These are phyloP conservation scores for Choloepus hoffmanni DNA, from an alignment of 2,113 vertebrate species.

Conservation along the genomic window DNA sequence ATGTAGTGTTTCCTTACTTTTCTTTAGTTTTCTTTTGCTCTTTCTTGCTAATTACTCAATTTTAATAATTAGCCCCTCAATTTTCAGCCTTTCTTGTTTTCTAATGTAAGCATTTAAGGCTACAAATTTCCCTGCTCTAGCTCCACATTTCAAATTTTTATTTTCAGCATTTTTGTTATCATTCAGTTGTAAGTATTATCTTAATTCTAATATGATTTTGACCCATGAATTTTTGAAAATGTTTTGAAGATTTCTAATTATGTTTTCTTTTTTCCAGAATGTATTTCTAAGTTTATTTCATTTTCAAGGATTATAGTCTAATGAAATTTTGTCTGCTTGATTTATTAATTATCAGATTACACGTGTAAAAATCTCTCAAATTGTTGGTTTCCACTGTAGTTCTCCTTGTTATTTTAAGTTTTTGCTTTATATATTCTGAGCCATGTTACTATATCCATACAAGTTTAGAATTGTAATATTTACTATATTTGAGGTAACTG, in stretches of 20 bases:
- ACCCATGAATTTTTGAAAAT: not conserved
- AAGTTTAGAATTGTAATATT: slow-evolving; percentile 15
- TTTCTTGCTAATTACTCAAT: not conserved
- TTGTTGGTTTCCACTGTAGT: not conserved
- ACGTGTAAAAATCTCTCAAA: not conserved
- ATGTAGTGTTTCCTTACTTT: not conserved
- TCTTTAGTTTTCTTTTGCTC: not conserved
- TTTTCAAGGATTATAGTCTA: not conserved
- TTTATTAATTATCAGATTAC: not conserved
- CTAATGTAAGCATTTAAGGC: not conserved
- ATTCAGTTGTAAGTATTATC: not conserved
- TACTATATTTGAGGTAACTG: not conserved
- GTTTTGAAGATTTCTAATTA: not conserved
- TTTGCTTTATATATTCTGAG: not conserved
- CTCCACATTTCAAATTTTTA: not conserved
- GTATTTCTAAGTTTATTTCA: not conserved
- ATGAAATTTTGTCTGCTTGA: not conserved
- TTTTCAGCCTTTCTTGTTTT: not conserved
- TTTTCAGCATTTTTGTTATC: not conserved
- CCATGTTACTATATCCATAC: not conserved
- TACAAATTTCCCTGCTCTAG: not conserved
- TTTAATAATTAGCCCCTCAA: not conserved
- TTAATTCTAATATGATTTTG: slow-evolving; percentile 4
- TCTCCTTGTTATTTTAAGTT: not conserved
- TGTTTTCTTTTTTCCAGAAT: not conserved